A percentile compares a stretch with the other conserved stretches of the same genome.
Conservation (phyloP, 2,797 vertebrate species). For the Pseudochirops corinnae region DNA sequence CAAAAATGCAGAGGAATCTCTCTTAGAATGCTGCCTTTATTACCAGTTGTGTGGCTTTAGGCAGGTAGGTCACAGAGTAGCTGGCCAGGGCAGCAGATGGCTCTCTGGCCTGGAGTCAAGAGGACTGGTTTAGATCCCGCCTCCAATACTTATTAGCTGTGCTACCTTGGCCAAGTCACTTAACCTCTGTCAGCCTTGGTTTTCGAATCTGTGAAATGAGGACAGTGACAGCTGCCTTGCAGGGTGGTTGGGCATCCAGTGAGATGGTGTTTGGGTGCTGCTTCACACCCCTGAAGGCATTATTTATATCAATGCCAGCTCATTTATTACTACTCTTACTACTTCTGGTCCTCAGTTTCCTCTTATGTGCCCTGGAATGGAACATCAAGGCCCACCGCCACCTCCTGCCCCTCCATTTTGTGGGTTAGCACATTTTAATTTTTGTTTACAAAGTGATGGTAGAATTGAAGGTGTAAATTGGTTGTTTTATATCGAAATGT, state of each 20-base stretch:
- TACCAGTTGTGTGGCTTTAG: no score
- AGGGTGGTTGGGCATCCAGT: neutral
- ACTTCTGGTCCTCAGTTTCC: neutral
- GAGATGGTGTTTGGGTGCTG: neutral
- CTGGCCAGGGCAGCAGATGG: no score
- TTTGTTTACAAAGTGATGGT: neutral
- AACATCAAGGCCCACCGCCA: neutral
- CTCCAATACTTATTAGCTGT: neutral
- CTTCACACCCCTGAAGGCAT: neutral
- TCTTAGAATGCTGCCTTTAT: no score
- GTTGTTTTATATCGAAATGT: conserved; percentile 42
- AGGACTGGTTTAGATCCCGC: neutral
- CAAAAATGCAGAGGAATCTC: no score
- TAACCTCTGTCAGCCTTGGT: neutral
- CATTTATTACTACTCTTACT: neutral
- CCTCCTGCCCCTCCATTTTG: neutral
- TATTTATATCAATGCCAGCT: neutral
- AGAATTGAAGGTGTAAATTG: neutral
- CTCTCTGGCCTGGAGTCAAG: neutral
- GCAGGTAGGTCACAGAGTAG: no score
- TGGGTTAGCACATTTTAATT: neutral
- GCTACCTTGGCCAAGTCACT: neutral
- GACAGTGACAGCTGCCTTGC: neutral
- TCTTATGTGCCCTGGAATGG: neutral
- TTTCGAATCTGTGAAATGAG: neutral